phyloP scores from a whole-genome alignment of 2,888 invertebrate species.

The Agrochola macilenta region DNA sequence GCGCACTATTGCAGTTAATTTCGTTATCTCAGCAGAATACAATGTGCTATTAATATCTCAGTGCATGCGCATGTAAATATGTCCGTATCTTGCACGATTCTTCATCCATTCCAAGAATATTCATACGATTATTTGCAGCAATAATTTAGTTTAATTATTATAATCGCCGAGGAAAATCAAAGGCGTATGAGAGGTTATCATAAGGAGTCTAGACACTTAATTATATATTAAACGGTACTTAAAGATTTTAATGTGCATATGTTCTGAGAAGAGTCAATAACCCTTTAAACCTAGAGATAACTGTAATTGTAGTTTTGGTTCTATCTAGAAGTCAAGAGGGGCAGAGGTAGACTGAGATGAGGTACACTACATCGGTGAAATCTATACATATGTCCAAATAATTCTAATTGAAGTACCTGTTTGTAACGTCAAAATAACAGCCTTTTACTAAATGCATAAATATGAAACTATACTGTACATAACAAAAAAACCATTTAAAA shows the following conservation, averaged over 20 bases:
- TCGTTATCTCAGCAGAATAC: constrained; percentile 23
- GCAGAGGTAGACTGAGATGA: background rate
- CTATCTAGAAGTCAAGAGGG: background rate
- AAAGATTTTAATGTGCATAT: constrained; percentile 32
- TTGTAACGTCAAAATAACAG: too few relatives aligned
- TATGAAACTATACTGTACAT: too few relatives aligned
- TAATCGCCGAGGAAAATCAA: constrained; percentile 57
- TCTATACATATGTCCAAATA: too few relatives aligned
- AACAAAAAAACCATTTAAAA: too few relatives aligned
- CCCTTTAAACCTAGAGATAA: constrained; percentile 32
- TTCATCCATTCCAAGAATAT: constrained; percentile 50
- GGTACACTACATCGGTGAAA: background rate
- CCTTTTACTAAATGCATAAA: too few relatives aligned
- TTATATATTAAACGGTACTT: constrained; percentile 18
- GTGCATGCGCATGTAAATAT: constrained; percentile 22
- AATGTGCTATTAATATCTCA: constrained; percentile 38
- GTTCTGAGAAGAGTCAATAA: constrained; percentile 53
- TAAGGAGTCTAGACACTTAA: constrained; percentile 36
- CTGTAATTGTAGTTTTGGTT: background rate
- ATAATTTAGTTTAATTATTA: constrained; percentile 57
- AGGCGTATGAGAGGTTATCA: constrained; percentile 58
- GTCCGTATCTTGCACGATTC: constrained; percentile 45
- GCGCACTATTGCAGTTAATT: constrained; percentile 10
- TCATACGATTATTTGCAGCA: constrained; percentile 34
- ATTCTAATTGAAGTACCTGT: too few relatives aligned